phyloP scores from a whole-genome alignment of 2,113 vertebrate genomes.

The Diadophis punctatus region DNA sequence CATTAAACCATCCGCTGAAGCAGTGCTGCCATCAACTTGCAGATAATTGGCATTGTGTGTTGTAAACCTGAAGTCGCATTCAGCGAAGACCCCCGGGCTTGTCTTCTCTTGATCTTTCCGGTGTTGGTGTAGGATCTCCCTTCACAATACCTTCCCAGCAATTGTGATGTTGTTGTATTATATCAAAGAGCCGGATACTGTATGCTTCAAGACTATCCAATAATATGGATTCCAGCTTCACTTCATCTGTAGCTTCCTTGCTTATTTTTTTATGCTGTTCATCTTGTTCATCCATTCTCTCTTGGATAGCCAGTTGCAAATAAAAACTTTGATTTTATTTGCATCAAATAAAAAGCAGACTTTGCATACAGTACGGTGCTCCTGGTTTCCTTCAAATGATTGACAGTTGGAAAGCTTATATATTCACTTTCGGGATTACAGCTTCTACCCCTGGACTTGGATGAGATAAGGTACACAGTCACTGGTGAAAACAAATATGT shows the following conservation, averaged over 20 bases:
- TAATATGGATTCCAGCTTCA: conserved; percentile 63
- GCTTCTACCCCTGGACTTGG: background rate
- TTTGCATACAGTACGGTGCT: conserved; percentile 62
- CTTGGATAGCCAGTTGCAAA: conserved; percentile 66
- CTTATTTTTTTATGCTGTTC: conserved; percentile 63
- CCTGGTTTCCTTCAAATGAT: conserved; percentile 14
- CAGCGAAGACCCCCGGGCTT: background rate
- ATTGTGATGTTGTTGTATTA: conserved; percentile 38
- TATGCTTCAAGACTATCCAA: conserved; percentile 66
- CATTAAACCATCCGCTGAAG: conserved; percentile 50
- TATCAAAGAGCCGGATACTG: conserved; percentile 53
- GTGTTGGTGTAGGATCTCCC: conserved; percentile 48
- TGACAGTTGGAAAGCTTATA: conserved; percentile 13
- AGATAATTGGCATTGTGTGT: conserved; percentile 44
- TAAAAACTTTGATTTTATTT: conserved; percentile 63
- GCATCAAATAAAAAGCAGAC: conserved; percentile 49
- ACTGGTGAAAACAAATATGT: conserved; percentile 35
- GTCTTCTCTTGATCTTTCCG: conserved; percentile 2
- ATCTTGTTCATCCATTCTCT: conserved; percentile 70
- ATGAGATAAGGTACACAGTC: background rate
- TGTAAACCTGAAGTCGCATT: background rate
- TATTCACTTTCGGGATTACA: conserved; percentile 29
- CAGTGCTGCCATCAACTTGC: conserved; percentile 48
- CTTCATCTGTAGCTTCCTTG: conserved; percentile 62
- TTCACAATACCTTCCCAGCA: conserved; percentile 48